Evolutionary conservation across 2,113 vertebrate species (phyloP).

Genomic region (Gallinago paraguaiae): DNA sequence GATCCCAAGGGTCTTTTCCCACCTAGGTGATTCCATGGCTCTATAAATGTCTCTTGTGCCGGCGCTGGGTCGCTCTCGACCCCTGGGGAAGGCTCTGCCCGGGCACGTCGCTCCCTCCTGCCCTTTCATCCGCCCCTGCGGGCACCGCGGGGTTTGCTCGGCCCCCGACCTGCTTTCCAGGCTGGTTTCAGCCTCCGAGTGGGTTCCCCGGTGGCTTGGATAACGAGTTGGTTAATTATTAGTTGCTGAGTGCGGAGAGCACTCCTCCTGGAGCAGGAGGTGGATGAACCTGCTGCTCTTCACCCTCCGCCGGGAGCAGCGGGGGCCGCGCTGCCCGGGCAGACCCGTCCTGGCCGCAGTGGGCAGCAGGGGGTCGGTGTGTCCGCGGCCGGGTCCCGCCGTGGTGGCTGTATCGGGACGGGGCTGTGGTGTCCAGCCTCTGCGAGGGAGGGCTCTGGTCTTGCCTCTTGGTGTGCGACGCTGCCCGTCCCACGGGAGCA

Average conservation of each 20-base stretch:
- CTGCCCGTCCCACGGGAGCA: neutral
- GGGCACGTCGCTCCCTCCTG: accelerated
- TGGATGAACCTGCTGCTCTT: neutral
- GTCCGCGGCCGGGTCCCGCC: neutral
- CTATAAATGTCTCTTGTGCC: neutral
- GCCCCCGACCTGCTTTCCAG: slow-evolving; percentile 23
- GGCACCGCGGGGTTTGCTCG: neutral
- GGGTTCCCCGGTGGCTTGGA: neutral
- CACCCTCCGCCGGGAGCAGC: accelerated
- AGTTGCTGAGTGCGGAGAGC: neutral
- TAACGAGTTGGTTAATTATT: slow-evolving; percentile 42
- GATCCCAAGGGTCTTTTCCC: too few species aligned
- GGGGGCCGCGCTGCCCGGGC: accelerated
- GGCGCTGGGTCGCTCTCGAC: neutral
- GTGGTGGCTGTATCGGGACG: neutral
- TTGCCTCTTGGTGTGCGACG: accelerated
- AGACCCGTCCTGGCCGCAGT: neutral
- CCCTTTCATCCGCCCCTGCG: neutral
- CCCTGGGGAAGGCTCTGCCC: neutral
- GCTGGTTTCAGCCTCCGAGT: neutral
- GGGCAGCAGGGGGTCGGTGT: neutral
- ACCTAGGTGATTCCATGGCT: too few species aligned
- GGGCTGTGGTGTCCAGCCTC: accelerated
- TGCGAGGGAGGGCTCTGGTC: neutral
- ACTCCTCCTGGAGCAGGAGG: neutral